A percentile compares a stretch with the other conserved stretches of the same genome.
These are phyloP conservation scores for Sylvilagus bachmani DNA, from an alignment of 2,113 vertebrate genomes.

Conservation along the genomic window DNA sequence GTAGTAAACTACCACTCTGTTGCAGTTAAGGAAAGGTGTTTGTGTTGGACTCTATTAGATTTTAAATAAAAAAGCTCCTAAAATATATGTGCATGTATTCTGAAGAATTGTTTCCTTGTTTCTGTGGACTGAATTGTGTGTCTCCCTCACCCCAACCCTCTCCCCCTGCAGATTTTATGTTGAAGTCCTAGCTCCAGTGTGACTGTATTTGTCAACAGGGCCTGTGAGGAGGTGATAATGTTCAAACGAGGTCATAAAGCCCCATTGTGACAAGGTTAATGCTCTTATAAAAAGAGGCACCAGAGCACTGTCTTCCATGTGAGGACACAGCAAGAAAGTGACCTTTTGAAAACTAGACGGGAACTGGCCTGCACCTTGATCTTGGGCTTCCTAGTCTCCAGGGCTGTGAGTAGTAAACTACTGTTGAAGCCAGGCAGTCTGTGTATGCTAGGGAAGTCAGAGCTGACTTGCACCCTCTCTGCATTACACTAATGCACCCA, in stretches of 20 bases:
- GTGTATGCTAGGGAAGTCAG: neutral
- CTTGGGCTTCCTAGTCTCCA: neutral
- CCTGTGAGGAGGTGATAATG: neutral
- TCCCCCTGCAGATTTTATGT: neutral
- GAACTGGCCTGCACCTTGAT: neutral
- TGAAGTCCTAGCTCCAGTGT: neutral
- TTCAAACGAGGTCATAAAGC: neutral
- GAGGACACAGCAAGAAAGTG: neutral
- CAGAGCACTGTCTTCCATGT: neutral
- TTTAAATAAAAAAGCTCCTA: neutral
- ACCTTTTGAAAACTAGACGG: too few species aligned
- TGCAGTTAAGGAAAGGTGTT: neutral
- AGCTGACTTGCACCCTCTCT: neutral
- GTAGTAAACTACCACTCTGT: neutral
- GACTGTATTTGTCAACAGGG: neutral
- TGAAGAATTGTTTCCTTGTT: neutral
- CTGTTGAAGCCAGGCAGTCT: neutral
- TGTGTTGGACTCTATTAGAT: neutral
- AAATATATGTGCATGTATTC: neutral
- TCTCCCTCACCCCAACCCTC: fast-evolving
- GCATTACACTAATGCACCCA: neutral
- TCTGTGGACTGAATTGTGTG: neutral
- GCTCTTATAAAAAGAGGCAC: neutral
- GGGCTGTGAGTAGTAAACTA: neutral
- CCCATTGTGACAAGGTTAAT: neutral